These are phyloP conservation scores for Pseudomyrmex flavicornis DNA, from an alignment of 1,140 invertebrate genomes.

Conservation along the genomic window DNA sequence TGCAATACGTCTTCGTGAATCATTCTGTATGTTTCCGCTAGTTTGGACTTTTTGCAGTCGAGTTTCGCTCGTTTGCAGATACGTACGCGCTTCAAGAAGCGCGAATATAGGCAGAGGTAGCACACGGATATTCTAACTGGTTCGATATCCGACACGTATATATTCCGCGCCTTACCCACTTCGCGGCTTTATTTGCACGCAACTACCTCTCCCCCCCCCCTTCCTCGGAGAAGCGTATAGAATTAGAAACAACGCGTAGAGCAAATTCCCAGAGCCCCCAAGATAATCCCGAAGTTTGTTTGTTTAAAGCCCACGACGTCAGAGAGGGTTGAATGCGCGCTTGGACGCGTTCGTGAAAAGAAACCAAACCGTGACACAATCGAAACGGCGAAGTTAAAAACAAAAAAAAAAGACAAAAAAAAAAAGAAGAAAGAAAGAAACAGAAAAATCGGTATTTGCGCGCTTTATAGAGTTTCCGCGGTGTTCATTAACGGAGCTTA, in stretches of 20 bases:
- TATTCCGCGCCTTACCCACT: constrained; percentile 46
- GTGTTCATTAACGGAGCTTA: constrained; percentile 62
- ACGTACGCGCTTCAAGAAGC: constrained; percentile 17
- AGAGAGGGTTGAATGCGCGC: constrained; percentile 13
- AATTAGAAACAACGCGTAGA: constrained; percentile 69
- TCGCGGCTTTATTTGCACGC: constrained; percentile 64
- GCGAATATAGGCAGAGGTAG: constrained; percentile 22
- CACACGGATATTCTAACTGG: constrained; percentile 24
- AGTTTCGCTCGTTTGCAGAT: constrained; percentile 19
- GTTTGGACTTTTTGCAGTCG: background rate
- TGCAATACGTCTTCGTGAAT: background rate
- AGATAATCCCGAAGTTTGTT: constrained; percentile 72
- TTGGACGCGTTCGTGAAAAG: constrained; percentile 20
- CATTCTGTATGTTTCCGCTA: background rate
- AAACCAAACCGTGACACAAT: constrained; percentile 44
- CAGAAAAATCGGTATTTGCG: constrained; percentile 34
- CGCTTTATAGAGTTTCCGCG: constrained; percentile 62
- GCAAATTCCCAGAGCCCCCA: constrained; percentile 70
- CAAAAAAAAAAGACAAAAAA: constrained; percentile 1
- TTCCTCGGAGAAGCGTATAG: constrained; percentile 50
- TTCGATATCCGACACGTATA: constrained; percentile 39
- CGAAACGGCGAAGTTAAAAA: constrained; percentile 11
- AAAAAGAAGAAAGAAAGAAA: constrained; percentile 3
- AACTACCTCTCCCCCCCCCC: constrained; percentile 47
- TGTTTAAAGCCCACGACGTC: constrained; percentile 52